These are phyloP conservation scores for Perccottus glenii DNA, from an alignment of 2,113 vertebrate genomes.

Conservation along the genomic window DNA sequence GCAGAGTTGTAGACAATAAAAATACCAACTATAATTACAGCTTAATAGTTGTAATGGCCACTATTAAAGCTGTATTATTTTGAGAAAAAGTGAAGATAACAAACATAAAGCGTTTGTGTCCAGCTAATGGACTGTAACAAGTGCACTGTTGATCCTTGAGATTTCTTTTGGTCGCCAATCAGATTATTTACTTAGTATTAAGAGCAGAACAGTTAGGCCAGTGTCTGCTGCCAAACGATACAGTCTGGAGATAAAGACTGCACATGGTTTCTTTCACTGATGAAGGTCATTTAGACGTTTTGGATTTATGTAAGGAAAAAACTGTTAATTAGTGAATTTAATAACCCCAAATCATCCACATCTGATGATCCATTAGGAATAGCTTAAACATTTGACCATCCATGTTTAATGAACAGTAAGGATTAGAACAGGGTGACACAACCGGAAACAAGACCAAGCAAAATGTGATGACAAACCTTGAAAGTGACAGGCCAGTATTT, in stretches of 20 bases:
- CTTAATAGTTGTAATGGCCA: constrained; percentile 72
- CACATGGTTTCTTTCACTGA: constrained; percentile 63
- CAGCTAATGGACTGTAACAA: constrained; percentile 78
- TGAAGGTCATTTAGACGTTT: constrained; percentile 55
- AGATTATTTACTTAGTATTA: constrained; percentile 78
- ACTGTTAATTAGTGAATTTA: too few relatives aligned
- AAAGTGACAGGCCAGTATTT: too few relatives aligned
- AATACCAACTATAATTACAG: constrained; percentile 72
- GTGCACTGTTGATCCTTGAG: constrained; percentile 66
- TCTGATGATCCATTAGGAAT: constrained; percentile 37
- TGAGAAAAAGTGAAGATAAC: constrained; percentile 63
- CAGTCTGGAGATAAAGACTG: constrained; percentile 70
- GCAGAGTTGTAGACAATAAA: constrained; percentile 52
- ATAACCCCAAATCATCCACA: constrained; percentile 40
- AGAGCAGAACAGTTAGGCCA: constrained; percentile 69
- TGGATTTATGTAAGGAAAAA: constrained; percentile 37
- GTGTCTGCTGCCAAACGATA: constrained; percentile 77
- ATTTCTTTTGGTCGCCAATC: constrained; percentile 75
- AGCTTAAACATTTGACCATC: not conserved
- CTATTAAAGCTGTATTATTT: constrained; percentile 71
- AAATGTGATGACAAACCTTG: too few relatives aligned
- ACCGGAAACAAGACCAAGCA: too few relatives aligned
- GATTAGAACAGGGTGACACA: too few relatives aligned
- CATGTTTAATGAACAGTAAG: too few relatives aligned
- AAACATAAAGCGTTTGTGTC: constrained; percentile 72